These are phyloP conservation scores for Hermetia illucens DNA, from an alignment of 1,140 invertebrate genomes.

Conservation along the genomic window DNA sequence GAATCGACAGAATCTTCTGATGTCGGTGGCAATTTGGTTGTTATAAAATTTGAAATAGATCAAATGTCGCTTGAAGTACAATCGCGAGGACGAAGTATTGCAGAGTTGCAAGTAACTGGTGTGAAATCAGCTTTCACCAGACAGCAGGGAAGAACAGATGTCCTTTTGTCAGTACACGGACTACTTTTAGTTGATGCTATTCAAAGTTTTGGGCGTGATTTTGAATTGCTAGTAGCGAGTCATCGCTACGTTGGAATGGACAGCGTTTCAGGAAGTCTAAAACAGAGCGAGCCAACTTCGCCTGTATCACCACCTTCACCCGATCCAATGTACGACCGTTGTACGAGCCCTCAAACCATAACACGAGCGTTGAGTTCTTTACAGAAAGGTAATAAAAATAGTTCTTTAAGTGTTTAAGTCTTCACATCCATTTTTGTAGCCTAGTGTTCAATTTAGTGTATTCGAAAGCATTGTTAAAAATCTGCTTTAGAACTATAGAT, in stretches of 20 bases:
- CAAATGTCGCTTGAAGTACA: constrained; percentile 77
- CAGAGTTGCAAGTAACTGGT: constrained; percentile 80
- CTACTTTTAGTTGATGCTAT: constrained; percentile 85
- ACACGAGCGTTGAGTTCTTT: constrained; percentile 21
- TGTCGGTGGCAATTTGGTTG: constrained; percentile 60
- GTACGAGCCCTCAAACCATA: constrained; percentile 30
- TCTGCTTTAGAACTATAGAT: too few relatives aligned
- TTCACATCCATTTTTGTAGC: too few relatives aligned
- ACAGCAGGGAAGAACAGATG: constrained; percentile 51
- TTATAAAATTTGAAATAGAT: constrained; percentile 78
- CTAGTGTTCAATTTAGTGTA: too few relatives aligned
- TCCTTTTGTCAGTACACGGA: constrained; percentile 79
- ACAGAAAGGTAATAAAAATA: constrained; percentile 18
- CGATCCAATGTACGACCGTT: constrained; percentile 28
- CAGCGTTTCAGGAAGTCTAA: constrained; percentile 79
- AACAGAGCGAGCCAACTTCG: constrained; percentile 80
- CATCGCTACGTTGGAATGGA: constrained; percentile 91
- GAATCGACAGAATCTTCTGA: too few relatives aligned
- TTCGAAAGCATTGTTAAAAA: too few relatives aligned
- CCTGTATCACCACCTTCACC: constrained; percentile 63
- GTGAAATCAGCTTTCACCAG: constrained; percentile 63
- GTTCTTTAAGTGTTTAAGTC: too few relatives aligned
- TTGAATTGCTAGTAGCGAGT: constrained; percentile 84
- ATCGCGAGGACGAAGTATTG: constrained; percentile 70
- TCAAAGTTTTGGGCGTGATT: constrained; percentile 88